Base-by-base conservation (phyloP, 2,888 invertebrate species). In the Agonopterix heracliana region DNA sequence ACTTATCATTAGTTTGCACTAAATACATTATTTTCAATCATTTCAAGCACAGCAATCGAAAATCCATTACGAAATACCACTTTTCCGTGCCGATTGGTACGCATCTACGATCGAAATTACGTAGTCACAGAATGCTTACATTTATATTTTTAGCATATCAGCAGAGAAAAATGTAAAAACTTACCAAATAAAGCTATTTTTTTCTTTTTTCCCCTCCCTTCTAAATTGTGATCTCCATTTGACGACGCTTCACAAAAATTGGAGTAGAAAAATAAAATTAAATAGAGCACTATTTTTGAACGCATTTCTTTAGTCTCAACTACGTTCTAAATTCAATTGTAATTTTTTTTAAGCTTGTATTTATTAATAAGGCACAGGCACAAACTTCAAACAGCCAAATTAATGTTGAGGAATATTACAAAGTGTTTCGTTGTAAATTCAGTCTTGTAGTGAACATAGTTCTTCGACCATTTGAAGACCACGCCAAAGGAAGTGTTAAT, bases 141-240 rank as follows among this genome's bases (percentile, higher is more conserved):
- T 38, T n/a, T n/a, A 38, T n/a, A 38, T 38, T 38, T n/a, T 38
- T 38, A 38, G 38, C n/a, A n/a, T n/a, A 26, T 26, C 26, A 3
- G 2, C 26, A 26, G 26, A 26, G 26, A 26, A 26, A 26, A 26
- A 26, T 26, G 26, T 26, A 1, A 26, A 26, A 26, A 75, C 84
- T 84, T 62, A 86, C 86, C 73, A 47, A 75, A 74, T 9, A 83
- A 53, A 17, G 76, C 83, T 1, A 40, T 78, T 64, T 86, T 83
- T 63, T 85, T 84, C 63, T 83, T 84, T 60, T 86, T 86, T 13
- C 83, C 84, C 63, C 84, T 71, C 8, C 68, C 54, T 62, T 84
- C 83, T 2, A 77, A 54, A 12, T 63, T 65, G 47, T 61, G 58
- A 42, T 52, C 58, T 40, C 64, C 63, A 2, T 50, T 46, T 41